These are phyloP conservation scores for Meiosimyza platycephala DNA, from an alignment of 2,888 invertebrate species.

Conservation along the genomic window DNA sequence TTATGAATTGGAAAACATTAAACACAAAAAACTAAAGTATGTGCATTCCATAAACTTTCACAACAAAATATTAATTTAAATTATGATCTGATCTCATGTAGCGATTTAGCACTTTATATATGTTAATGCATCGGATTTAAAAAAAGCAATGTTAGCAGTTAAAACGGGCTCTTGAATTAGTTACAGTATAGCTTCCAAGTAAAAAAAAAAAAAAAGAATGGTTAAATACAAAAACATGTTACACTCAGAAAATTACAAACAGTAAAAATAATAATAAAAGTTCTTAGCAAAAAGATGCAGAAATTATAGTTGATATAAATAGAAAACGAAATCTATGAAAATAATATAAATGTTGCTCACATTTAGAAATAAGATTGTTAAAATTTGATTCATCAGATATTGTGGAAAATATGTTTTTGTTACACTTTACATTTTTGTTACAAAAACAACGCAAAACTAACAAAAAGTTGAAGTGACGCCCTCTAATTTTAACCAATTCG, in stretches of 20 bases:
- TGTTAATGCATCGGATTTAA: neutral
- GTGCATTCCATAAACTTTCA: neutral
- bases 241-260: neutral
- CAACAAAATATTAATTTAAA: neutral
- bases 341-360: no score
- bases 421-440: no score
- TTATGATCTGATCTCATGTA: slow-evolving; percentile 16
- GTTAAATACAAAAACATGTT: neutral
- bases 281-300: no score
- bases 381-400: no score
- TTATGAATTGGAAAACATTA: slow-evolving; percentile 42
- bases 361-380: no score
- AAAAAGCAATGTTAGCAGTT: neutral
- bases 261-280: neutral
- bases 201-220: neutral
- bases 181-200: slow-evolving; percentile 6
- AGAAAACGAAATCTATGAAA: no score
- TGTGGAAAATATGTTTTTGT: no score
- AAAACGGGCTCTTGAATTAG: neutral
- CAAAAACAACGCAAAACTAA: no score
- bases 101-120: neutral
- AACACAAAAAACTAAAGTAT: slow-evolving; percentile 21
- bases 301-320: no score
- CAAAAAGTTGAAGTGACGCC: no score
- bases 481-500: no score